phyloP scores from a whole-genome alignment of 2,797 vertebrate species.

The Cygnus olor region DNA sequence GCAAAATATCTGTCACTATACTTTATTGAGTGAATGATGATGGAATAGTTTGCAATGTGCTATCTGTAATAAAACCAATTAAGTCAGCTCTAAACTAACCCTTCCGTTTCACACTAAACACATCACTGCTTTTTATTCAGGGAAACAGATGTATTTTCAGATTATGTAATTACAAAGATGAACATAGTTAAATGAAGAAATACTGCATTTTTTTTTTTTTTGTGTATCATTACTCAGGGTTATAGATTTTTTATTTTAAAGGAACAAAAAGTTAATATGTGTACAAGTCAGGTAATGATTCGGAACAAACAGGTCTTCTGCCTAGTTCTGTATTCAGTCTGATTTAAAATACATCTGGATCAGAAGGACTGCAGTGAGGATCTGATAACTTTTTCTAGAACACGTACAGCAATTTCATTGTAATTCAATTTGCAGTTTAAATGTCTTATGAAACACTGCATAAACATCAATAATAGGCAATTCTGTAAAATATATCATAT shows the following conservation, averaged over 20 bases:
- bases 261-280: neutral
- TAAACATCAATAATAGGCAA: neutral
- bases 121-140: neutral
- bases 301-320: neutral
- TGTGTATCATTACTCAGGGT: neutral
- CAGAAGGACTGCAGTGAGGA: neutral
- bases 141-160: neutral
- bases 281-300: neutral
- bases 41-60: neutral
- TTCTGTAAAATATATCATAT: neutral
- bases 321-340: neutral
- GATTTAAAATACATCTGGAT: neutral
- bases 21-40: neutral
- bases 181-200: neutral
- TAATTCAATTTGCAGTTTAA: neutral
- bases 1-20: neutral
- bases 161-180: neutral
- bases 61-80: constrained; percentile 10
- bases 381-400: neutral
- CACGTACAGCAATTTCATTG: neutral
- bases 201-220: too few relatives aligned
- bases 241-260: neutral
- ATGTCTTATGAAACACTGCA: neutral
- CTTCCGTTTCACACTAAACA: neutral
- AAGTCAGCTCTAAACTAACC: neutral